Evolutionary conservation across 1,140 invertebrate genomes (phyloP), one percentile per base, ranked within the genome.

Genomic region (Dufourea novaeangliae): DNA sequence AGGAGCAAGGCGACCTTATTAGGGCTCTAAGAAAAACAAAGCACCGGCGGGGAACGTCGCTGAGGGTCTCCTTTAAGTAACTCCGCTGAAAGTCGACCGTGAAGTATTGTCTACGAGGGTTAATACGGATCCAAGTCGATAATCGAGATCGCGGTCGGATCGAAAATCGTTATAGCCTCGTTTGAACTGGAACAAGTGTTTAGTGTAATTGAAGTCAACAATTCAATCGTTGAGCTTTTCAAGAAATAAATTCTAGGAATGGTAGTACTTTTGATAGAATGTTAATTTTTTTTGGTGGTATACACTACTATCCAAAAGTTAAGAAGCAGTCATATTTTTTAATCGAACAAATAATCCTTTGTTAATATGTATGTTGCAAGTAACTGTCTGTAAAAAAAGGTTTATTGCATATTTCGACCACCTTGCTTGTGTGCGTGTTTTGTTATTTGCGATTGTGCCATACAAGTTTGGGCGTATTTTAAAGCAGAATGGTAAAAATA

Each of bases 61-160:
- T 74, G 50, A 79, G 75, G 78, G 64, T 84, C 80, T 76, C 77
- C 83, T 87, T 87, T 87, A 88, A 88, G 87, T 32, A 87, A 83
- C 68, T 69, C 63, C 59, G 61, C 37, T 56, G 78, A 66, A 79
- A 82, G 56, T 77, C 68, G 62, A 61, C 70, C 27, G 22, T 34
- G 27, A 17, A 69, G 54, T 59, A 59, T 76, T 25, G 72, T 44
- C 25, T 61, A 37, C 54, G 59, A 14, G 39, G 44, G 20, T n/a
- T 46, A 52, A 27, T 52, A 46, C 5, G 7, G 6, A 62, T 56
- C 32, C n/a, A 25, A 22, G 22, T 32, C 57, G 37, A 72, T 64
- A 78, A 78, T 78, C 63, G 64, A 78, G 29, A 52, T 61, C 32
- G n/a, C 22, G 57, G 25, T 1, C 25, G 32, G 20, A 73, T 73